phyloP scores from a whole-genome alignment of 1,140 invertebrate species.

The Habropoda laboriosa region DNA sequence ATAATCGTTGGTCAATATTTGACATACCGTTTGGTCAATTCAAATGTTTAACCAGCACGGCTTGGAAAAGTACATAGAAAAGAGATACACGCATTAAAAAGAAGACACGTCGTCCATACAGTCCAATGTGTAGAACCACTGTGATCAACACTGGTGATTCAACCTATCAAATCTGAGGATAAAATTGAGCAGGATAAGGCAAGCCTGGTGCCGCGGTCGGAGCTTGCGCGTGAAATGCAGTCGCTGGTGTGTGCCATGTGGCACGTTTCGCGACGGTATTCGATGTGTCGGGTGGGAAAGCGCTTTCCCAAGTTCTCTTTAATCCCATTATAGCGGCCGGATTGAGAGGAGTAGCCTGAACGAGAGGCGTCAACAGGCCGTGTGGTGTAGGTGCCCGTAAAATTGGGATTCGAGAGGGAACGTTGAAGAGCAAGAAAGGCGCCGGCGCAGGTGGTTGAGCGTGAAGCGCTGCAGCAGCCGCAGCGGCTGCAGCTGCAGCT shows the following conservation, averaged over 20 bases:
- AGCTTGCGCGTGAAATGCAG: slow-evolving; percentile 70
- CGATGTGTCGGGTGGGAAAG: slow-evolving; percentile 74
- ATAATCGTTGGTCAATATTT: not conserved
- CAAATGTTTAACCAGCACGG: not conserved
- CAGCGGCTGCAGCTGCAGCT: slow-evolving; percentile 74
- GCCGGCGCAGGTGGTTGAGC: slow-evolving; percentile 69
- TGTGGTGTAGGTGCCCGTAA: slow-evolving; percentile 78
- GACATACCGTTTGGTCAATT: not conserved
- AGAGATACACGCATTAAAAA: not conserved
- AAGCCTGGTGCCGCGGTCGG: slow-evolving; percentile 69
- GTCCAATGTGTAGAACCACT: not conserved
- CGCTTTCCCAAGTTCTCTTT: slow-evolving; percentile 81
- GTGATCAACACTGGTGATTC: not conserved
- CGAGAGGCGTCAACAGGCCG: slow-evolving; percentile 78
- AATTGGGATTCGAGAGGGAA: slow-evolving; percentile 79
- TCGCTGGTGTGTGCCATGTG: slow-evolving; percentile 75
- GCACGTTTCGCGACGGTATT: slow-evolving; percentile 73
- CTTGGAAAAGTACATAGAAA: not conserved
- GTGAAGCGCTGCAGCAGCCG: slow-evolving; percentile 76
- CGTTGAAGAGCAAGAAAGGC: slow-evolving; percentile 77
- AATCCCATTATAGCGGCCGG: slow-evolving; percentile 81
- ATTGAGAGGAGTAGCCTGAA: slow-evolving; percentile 74
- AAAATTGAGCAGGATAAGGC: slow-evolving; percentile 81
- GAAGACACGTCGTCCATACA: not conserved
- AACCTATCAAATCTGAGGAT: slow-evolving; percentile 77